Conservation (phyloP, 1,140 invertebrate genomes). For the Drosophila sproati region DNA sequence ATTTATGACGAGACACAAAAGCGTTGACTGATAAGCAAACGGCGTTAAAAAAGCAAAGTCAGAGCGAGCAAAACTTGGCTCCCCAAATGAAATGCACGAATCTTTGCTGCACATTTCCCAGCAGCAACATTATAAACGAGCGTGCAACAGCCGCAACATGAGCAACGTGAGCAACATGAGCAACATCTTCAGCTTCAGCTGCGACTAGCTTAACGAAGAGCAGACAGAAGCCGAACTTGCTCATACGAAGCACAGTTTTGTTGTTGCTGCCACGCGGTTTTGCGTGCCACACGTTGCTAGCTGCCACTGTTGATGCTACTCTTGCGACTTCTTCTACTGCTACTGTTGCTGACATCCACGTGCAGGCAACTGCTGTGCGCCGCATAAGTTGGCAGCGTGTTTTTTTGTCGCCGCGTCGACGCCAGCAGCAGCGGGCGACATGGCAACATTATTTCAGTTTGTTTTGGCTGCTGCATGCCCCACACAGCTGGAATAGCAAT, state of each 20-base stretch:
- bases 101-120: conserved; percentile 20
- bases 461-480: background rate
- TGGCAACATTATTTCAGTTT: conserved; percentile 45
- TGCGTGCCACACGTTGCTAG: conserved; percentile 60
- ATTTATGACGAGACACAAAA: conserved; percentile 69
- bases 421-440: conserved; percentile 66
- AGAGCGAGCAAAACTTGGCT: background rate
- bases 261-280: conserved; percentile 62
- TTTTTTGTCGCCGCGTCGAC: conserved; percentile 80
- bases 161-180: conserved; percentile 42
- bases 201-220: conserved; percentile 40
- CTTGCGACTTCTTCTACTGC: conserved; percentile 3
- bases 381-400: conserved; percentile 79
- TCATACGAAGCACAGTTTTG: conserved; percentile 44
- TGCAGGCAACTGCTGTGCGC: conserved; percentile 66
- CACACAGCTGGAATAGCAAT: conserved; percentile 27
- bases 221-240: conserved; percentile 51
- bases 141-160: conserved; percentile 17
- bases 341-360: conserved; percentile 32
- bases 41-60: conserved; percentile 1
- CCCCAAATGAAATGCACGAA: conserved; percentile 22
- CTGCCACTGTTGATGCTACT: background rate
- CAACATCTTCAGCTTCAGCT: conserved; percentile 57
- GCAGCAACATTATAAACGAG: conserved; percentile 25
- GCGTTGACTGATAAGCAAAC: conserved; percentile 70